A percentile compares a stretch with the other conserved stretches of the same genome.
phyloP scores from a whole-genome alignment of 2,113 vertebrate species.

The Pluvialis apricaria region DNA sequence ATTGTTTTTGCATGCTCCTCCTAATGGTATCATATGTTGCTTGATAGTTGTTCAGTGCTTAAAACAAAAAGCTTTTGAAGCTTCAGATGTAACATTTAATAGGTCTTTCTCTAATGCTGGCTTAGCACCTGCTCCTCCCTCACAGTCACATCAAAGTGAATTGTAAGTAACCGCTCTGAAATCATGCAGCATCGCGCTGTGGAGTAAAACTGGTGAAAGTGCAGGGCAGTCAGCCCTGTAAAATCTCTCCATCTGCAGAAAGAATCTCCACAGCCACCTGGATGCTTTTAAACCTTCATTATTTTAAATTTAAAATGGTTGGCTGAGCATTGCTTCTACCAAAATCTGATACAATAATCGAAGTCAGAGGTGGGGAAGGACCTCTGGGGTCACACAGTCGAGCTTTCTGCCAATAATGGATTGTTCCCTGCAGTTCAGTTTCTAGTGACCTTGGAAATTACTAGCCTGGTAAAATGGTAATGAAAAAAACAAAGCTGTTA shows the following conservation, averaged over 20 bases:
- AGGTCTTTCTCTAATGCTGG: not conserved
- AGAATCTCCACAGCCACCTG: constrained; percentile 17
- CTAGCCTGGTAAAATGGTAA: constrained; percentile 10
- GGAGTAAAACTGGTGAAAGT: not conserved
- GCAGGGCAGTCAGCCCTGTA: not conserved
- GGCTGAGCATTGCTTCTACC: constrained; percentile 18
- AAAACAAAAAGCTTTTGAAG: constrained; percentile 23
- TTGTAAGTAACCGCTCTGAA: not conserved
- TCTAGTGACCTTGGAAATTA: constrained; percentile 44
- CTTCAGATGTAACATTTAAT: not conserved
- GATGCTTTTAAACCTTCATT: constrained; percentile 39
- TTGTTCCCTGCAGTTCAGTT: constrained; percentile 39
- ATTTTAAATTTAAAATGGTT: constrained; percentile 25
- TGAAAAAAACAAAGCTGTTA: constrained; percentile 34
- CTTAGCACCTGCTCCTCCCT: constrained; percentile 15
- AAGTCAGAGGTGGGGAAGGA: constrained; percentile 4
- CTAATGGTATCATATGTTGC: not conserved
- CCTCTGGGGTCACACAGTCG: not conserved
- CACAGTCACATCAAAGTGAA: constrained; percentile 3
- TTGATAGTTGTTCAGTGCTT: not conserved
- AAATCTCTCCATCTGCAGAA: not conserved
- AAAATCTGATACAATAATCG: constrained; percentile 33
- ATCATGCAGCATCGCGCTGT: not conserved
- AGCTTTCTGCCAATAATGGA: constrained; percentile 33
- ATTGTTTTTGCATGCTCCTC: not conserved